phyloP scores from a whole-genome alignment of 2,113 vertebrate genomes.

The Murina feae region DNA sequence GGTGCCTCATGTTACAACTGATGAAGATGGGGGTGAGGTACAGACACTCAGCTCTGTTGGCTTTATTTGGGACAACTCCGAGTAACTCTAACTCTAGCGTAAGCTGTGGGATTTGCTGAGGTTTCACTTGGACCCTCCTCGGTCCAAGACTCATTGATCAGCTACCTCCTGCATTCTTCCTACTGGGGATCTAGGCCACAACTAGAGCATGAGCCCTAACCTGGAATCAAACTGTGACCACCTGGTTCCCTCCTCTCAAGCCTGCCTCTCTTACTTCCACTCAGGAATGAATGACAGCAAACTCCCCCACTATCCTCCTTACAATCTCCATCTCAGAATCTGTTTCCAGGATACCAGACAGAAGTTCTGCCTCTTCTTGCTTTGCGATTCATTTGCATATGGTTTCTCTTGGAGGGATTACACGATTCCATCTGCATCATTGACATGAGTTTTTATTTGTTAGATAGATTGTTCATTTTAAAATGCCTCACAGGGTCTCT shows the following conservation, averaged over 20 bases:
- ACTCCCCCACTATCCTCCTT: not conserved
- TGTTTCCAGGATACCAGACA: not conserved
- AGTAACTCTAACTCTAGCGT: not conserved
- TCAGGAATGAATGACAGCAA: not conserved
- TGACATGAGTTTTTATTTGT: conserved; percentile 9
- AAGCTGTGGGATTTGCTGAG: too few relatives aligned
- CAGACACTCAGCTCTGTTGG: not conserved
- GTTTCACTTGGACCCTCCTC: not conserved
- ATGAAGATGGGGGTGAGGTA: not conserved
- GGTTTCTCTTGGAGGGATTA: conserved; percentile 9
- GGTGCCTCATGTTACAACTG: not conserved
- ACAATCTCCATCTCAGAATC: not conserved
- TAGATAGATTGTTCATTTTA: conserved; percentile 33
- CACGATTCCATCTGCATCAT: not conserved
- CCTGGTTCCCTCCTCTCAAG: not conserved
- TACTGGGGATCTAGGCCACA: too few relatives aligned
- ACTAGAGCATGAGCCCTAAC: too few relatives aligned
- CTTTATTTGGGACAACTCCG: not conserved
- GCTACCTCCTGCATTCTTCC: too few relatives aligned
- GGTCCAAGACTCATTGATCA: not conserved
- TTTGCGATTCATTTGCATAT: not conserved
- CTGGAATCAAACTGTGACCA: too few relatives aligned
- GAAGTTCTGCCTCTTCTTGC: not conserved
- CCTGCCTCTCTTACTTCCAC: not conserved
- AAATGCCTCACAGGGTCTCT: not conserved